phyloP scores from a whole-genome alignment of 2,797 vertebrate genomes.

The Gadopsis marmoratus region DNA sequence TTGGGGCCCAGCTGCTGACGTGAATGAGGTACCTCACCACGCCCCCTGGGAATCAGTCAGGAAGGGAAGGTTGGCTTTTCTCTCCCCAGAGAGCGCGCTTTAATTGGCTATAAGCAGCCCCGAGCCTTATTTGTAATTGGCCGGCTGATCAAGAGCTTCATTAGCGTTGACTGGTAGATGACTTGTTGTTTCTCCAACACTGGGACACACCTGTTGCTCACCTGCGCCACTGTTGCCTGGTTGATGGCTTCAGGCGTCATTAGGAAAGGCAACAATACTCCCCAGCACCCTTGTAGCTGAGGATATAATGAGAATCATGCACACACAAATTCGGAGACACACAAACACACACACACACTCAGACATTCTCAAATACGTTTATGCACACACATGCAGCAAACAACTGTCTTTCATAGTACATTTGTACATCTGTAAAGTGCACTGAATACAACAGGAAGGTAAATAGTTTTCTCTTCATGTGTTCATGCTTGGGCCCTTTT shows the following conservation, averaged over 20 bases:
- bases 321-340: constrained; percentile 12
- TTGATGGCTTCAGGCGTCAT: constrained; percentile 73
- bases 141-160: constrained; percentile 60
- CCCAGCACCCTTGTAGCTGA: constrained; percentile 34
- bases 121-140: constrained; percentile 54
- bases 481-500: background rate
- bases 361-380: background rate
- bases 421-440: background rate
- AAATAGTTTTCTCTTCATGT: too few species aligned
- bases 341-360: constrained; percentile 5
- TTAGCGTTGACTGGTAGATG: constrained; percentile 60
- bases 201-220: constrained; percentile 70
- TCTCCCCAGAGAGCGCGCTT: constrained; percentile 35
- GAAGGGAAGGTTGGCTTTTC: constrained; percentile 11
- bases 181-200: constrained; percentile 67
- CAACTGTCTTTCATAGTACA: background rate
- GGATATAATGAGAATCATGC: constrained; percentile 53
- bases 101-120: constrained; percentile 64
- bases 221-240: constrained; percentile 65
- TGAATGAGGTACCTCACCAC: constrained; percentile 37
- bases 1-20: constrained; percentile 58
- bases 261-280: constrained; percentile 75
- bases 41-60: constrained; percentile 27
- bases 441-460: too few species aligned
- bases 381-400: background rate